A percentile compares a stretch with the other conserved stretches of the same genome.
Conservation (phyloP, 1,140 invertebrate genomes). For the Penaeus indicus region DNA sequence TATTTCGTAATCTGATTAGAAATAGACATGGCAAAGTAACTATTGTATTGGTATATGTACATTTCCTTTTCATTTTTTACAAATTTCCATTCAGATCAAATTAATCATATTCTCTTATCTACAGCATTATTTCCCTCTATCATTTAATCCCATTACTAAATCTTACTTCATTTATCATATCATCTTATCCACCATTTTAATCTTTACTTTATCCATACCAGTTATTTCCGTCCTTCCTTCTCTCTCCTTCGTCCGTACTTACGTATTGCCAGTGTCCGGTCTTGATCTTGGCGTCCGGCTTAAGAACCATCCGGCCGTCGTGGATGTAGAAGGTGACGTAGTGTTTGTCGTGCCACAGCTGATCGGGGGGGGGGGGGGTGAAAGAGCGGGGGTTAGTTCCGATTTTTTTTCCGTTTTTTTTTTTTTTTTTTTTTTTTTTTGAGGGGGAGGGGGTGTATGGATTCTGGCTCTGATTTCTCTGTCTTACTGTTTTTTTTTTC, state of each 20-base stretch:
- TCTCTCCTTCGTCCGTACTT: not conserved
- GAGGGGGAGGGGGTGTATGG: too few species aligned
- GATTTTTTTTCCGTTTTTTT: not conserved
- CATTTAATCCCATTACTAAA: too few species aligned
- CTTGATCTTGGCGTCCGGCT: slow-evolving; percentile 29
- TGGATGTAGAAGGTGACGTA: slow-evolving; percentile 40
- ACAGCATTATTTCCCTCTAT: too few species aligned
- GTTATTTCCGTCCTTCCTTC: not conserved
- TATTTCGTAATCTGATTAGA: too few species aligned
- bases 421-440: slow-evolving; percentile 6
- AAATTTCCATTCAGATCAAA: too few species aligned
- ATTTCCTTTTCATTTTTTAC: too few species aligned
- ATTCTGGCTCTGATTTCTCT: not conserved
- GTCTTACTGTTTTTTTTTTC: not conserved
- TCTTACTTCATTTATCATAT: too few species aligned
- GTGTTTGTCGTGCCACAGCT: slow-evolving; percentile 36
- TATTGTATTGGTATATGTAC: too few species aligned
- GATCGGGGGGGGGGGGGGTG: not conserved
- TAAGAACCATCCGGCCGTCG: slow-evolving; percentile 38
- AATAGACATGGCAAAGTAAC: too few species aligned
- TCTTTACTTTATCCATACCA: not conserved
- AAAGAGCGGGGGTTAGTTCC: not conserved
- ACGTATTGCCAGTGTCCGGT: slow-evolving; percentile 53
- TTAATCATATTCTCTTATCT: too few species aligned
- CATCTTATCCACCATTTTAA: too few species aligned